These are phyloP conservation scores for Calameuta filiformis DNA, from an alignment of 2,888 invertebrate genomes.

Conservation along the genomic window DNA sequence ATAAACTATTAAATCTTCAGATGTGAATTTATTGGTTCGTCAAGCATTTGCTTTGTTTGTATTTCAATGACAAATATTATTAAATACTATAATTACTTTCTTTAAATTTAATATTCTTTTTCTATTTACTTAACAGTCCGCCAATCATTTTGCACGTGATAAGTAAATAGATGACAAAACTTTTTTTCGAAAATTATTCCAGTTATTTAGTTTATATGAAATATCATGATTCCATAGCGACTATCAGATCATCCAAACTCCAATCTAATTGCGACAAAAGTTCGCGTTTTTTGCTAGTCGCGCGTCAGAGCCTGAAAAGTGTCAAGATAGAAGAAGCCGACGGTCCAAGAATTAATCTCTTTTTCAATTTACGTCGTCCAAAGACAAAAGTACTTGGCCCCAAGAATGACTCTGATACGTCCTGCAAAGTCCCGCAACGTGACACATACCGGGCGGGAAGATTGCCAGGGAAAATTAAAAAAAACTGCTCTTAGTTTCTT, in stretches of 20 bases:
- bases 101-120: too few relatives aligned
- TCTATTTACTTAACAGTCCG: too few relatives aligned
- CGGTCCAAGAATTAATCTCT: neutral
- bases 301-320: neutral
- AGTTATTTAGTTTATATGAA: too few relatives aligned
- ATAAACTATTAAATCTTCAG: too few relatives aligned
- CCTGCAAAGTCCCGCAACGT: neutral
- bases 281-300: neutral
- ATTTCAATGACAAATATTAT: too few relatives aligned
- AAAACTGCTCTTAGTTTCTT: neutral
- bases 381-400: neutral
- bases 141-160: too few relatives aligned
- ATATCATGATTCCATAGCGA: neutral
- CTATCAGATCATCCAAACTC: neutral
- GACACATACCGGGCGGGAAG: neutral
- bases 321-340: neutral
- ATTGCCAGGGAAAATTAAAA: neutral
- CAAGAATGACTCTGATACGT: neutral
- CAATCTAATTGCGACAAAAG: neutral
- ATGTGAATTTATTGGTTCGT: too few relatives aligned
- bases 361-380: neutral
- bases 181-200: too few relatives aligned
- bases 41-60: too few relatives aligned
- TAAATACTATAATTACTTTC: too few relatives aligned
- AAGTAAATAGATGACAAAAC: too few relatives aligned